These are phyloP conservation scores for Brachypteracias leptosomus DNA, from an alignment of 2,113 vertebrate genomes.

Conservation along the genomic window DNA sequence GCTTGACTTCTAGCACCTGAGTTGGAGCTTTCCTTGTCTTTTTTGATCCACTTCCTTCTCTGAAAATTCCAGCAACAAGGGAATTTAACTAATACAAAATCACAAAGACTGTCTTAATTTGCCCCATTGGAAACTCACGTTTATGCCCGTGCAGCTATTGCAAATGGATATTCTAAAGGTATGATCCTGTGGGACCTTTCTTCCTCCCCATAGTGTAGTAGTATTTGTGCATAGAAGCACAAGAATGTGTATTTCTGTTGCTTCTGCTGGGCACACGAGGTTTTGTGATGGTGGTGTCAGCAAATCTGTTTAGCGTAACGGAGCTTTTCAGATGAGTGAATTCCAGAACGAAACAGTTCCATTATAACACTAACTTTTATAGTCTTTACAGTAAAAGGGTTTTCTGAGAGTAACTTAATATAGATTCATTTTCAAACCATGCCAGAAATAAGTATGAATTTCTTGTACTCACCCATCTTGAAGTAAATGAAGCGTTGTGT, in stretches of 20 bases:
- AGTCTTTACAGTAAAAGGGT: not conserved
- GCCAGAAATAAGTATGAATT: not conserved
- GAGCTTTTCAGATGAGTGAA: not conserved
- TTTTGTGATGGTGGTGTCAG: not conserved
- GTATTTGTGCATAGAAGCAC: not conserved
- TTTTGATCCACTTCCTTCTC: not conserved
- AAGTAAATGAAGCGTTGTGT: not conserved
- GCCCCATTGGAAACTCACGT: rapidly evolving
- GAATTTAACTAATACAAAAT: not conserved
- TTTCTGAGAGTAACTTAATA: not conserved
- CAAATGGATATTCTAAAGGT: not conserved
- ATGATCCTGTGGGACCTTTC: not conserved
- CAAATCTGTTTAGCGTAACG: not conserved
- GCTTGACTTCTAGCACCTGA: not conserved
- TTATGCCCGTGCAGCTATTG: not conserved
- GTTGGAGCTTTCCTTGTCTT: not conserved
- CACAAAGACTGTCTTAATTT: not conserved
- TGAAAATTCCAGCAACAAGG: not conserved
- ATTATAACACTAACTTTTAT: not conserved
- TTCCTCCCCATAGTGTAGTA: not conserved
- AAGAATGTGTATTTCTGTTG: not conserved
- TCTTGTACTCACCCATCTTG: not conserved
- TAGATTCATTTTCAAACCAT: not conserved
- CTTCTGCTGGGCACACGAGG: not conserved
- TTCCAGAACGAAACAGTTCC: not conserved